A percentile compares a stretch with the other conserved stretches of the same genome.
phyloP scores from a whole-genome alignment of 30 jellyfish, hydroid and myxozoan genomes.

The Turritopsis rubra region DNA sequence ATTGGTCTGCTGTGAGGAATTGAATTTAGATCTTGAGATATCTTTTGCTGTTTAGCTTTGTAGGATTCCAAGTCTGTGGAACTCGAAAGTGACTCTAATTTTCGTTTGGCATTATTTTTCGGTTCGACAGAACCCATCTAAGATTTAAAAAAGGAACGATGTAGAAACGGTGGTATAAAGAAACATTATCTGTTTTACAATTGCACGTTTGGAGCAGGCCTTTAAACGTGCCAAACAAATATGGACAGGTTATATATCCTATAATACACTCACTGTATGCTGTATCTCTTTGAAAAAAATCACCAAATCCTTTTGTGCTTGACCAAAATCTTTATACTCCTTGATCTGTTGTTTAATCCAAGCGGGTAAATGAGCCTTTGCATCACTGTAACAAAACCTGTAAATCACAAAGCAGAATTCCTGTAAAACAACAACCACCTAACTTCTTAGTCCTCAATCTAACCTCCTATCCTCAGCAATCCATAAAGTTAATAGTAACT shows the following conservation, averaged over 20 bases:
- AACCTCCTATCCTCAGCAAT: too few relatives aligned
- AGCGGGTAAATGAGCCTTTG: constrained; percentile 49
- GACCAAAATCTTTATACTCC: constrained; percentile 48
- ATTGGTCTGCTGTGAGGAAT: neutral
- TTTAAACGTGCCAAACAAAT: too few relatives aligned
- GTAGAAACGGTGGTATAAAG: neutral
- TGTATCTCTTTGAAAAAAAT: constrained; percentile 40
- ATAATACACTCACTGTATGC: constrained; percentile 18
- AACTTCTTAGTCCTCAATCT: neutral
- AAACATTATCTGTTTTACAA: too few relatives aligned
- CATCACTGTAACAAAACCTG: constrained; percentile 48
- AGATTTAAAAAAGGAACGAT: neutral
- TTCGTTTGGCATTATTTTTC: constrained; percentile 10
- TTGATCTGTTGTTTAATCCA: constrained; percentile 59
- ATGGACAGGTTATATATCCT: too few relatives aligned
- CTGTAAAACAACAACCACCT: neutral
- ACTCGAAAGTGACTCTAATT: neutral
- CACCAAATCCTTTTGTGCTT: constrained; percentile 44
- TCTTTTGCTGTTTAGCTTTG: neutral
- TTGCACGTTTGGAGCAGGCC: neutral
- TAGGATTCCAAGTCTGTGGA: neutral
- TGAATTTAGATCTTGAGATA: neutral
- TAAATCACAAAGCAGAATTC: neutral
- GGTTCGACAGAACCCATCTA: constrained; percentile 30
- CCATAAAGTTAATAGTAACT: neutral